Base-by-base conservation (phyloP, 2,797 vertebrate species). In the Darevskia nairensis region DNA sequence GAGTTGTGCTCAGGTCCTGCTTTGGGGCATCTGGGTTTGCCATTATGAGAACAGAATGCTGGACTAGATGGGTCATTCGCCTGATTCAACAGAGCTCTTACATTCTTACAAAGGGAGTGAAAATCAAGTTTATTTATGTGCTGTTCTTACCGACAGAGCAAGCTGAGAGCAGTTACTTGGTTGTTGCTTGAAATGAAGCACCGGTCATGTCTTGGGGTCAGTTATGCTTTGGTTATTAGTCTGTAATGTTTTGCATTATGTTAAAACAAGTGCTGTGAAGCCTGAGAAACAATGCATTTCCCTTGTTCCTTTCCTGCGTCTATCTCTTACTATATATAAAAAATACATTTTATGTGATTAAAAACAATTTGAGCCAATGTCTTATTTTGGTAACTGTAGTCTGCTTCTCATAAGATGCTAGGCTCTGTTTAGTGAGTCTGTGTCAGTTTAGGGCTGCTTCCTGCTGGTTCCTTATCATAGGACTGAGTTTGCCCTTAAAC, bases 401-500 rank as follows among this genome's bases (percentile, higher is more conserved):
- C 44, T n/a, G 2, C 46, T 50, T 64, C 75, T 64, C n/a, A 41
- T 11, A 32, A 9, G 7, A 17, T n/a, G 8, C 3, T 17, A 15
- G 64, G 19, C 78, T 32, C 29, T 13, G 55, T 21, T 29, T 35
- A 35, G 21, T 32, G 7, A 15, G 1, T 27, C 61, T 4, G 6
- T 44, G 23, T 15, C 82, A 82, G 13, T 8, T 1, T 44, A 9
- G n/a, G 17, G 10, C 69, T 79, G 75, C 55, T n/a, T 86, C 46
- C 69, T 46, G 72, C 3, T 44, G 79, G 29, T 75, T 92, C 9
- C 29, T 86, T 85, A n/a, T 85, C 72, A 69, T 88, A 79, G 27
- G 39, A 69, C 46, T 75, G 25, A 29, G 13, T 61, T 61, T 75
- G 9, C 1, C 71, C 39, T 23, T 17, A 72, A 68, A 17, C 23